Base-by-base conservation (phyloP, 37 sponge, comb jelly and placozoan species). In the Beroe ovata region DNA sequence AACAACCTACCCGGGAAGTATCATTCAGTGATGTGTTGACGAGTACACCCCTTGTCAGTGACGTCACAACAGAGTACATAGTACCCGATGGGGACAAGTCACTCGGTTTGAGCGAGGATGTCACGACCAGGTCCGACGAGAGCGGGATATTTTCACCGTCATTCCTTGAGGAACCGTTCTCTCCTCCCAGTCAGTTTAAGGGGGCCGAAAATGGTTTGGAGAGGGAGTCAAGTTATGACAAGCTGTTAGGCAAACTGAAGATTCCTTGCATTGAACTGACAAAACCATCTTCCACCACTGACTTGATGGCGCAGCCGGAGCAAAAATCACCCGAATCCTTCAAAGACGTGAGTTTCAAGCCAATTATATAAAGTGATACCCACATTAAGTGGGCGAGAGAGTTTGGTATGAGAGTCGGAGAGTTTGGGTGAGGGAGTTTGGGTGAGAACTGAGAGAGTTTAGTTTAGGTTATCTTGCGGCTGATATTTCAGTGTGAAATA, bases 71-170 rank as follows among this genome's bases (percentile, higher is more conserved):
- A 8, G 63, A 62, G 63, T 66, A 25, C 36, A 30, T 66, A 1
- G 18, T 66, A 8, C 16, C 33, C 4, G 2, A 14, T 0, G 18
- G 1, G 16, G 33, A 66, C 69, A 29, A 16, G 18, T 4, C 2
- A 1, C 1, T 4, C 16, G 4, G 23, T 6, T 22, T 61, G 23
- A 61, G 63, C 63, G 28, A 26, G 28, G 69, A 25, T 32, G 69
- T 37, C 8, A 32, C 36, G 2, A 66, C 29, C 69, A 25, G 69
- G 35, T 66, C 69, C 18, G 69, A 66, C 16, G 69, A 66, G 36
- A 66, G 69, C 16, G 69, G 69, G 69, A 66, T 66, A 66, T 66
- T 66, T 16, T 77, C 84, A 0, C 54, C 84, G 26, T 77, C 84
- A 0, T 42, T 77, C 84, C 28, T 41, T n/a, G 84, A 77, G 28